Evolutionary conservation across 2,888 invertebrate genomes (phyloP).

Genomic region (Drosophila parthenogenetica): DNA sequence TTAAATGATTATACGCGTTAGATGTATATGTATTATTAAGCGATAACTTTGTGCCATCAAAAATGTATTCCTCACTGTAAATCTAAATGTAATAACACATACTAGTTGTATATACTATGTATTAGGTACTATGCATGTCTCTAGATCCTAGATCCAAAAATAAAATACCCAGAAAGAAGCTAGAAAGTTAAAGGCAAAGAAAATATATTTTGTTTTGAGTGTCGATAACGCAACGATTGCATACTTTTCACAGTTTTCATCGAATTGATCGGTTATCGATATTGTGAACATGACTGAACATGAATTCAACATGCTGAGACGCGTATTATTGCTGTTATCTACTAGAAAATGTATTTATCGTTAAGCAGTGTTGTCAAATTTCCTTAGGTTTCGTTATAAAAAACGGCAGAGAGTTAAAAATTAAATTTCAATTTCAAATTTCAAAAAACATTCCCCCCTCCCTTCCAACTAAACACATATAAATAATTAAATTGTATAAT

Average conservation of each 20-base stretch:
- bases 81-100: slow-evolving; percentile 24
- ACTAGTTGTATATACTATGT: background rate
- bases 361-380: slow-evolving; percentile 21
- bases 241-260: background rate
- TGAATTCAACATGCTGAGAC: slow-evolving; percentile 23
- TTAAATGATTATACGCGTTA: slow-evolving; percentile 38
- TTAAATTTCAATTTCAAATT: background rate
- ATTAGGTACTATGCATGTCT: slow-evolving; percentile 21
- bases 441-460: background rate
- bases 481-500: slow-evolving; percentile 7
- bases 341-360: slow-evolving; percentile 30
- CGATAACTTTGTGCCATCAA: slow-evolving; percentile 48
- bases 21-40: slow-evolving; percentile 43
- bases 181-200: background rate
- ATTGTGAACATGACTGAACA: slow-evolving; percentile 30
- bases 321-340: slow-evolving; percentile 31
- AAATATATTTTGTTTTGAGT: slow-evolving; percentile 1
- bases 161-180: background rate
- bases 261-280: slow-evolving; percentile 18
- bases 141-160: slow-evolving; percentile 20
- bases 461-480: background rate
- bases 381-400: slow-evolving; percentile 37
- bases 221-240: slow-evolving; percentile 3
- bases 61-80: slow-evolving; percentile 52
- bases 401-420: slow-evolving; percentile 17